phyloP scores from a whole-genome alignment of 1,140 invertebrate genomes.

The Bombyx mandarina region DNA sequence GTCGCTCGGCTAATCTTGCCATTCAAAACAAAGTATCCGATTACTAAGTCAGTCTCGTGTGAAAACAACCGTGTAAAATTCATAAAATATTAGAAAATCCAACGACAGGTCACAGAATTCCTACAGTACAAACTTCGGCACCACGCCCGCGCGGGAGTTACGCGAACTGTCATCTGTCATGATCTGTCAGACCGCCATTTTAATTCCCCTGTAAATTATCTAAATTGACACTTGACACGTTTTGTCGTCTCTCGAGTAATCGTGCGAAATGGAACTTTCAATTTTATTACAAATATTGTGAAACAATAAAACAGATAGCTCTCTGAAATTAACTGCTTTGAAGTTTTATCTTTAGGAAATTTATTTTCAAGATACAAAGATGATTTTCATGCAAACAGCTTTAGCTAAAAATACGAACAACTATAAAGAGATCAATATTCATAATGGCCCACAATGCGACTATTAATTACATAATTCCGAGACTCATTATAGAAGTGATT shows the following conservation, averaged over 20 bases:
- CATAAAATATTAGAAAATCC: slow-evolving; percentile 17
- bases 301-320: slow-evolving; percentile 13
- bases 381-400: too few species aligned
- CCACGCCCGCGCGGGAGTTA: slow-evolving; percentile 13
- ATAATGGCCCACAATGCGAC: too few species aligned
- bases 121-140: slow-evolving; percentile 10
- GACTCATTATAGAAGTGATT: neutral
- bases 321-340: too few species aligned
- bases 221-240: slow-evolving; percentile 62
- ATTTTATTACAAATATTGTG: slow-evolving; percentile 38
- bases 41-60: slow-evolving; percentile 13
- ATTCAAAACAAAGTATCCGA: slow-evolving; percentile 36
- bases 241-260: slow-evolving; percentile 62
- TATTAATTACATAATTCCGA: neutral
- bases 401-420: too few species aligned
- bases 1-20: slow-evolving; percentile 28
- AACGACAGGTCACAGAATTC: slow-evolving; percentile 9
- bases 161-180: slow-evolving; percentile 34
- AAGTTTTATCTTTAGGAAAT: too few species aligned
- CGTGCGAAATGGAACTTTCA: slow-evolving; percentile 49
- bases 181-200: slow-evolving; percentile 52
- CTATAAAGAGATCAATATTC: too few species aligned
- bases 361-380: too few species aligned
- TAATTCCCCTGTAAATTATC: slow-evolving; percentile 58
- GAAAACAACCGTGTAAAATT: slow-evolving; percentile 14